Evolutionary conservation across 2,888 invertebrate species (phyloP).

Genomic region (Luffia ferchaultella): DNA sequence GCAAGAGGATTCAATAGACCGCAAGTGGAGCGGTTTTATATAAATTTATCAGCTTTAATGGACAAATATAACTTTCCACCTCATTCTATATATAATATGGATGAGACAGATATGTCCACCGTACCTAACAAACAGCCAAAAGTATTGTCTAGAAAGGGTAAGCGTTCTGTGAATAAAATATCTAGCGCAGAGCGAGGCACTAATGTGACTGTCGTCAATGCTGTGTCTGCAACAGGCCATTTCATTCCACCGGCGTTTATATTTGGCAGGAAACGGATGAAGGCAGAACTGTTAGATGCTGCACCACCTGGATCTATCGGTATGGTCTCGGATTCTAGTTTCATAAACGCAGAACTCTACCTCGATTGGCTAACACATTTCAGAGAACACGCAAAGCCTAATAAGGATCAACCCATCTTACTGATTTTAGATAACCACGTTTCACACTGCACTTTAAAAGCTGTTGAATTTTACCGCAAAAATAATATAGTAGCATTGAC

Average conservation of each 20-base stretch:
- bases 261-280: not conserved
- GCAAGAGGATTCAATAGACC: conserved; percentile 26
- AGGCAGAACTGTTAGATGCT: conserved; percentile 9
- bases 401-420: conserved; percentile 13
- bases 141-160: conserved; percentile 22
- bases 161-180: conserved; percentile 12
- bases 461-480: conserved; percentile 11
- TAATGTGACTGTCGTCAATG: not conserved
- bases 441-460: conserved; percentile 12
- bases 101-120: conserved; percentile 25
- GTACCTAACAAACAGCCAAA: conserved; percentile 20
- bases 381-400: conserved; percentile 10
- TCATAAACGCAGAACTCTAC: conserved; percentile 13
- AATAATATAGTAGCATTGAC: conserved; percentile 11
- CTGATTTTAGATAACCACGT: conserved; percentile 13
- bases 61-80: conserved; percentile 20
- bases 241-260: not conserved
- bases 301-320: conserved; percentile 11
- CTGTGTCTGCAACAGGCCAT: not conserved
- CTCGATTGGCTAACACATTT: conserved; percentile 15
- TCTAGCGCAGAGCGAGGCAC: not conserved
- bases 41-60: conserved; percentile 16
- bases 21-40: conserved; percentile 17
- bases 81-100: conserved; percentile 12
- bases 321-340: conserved; percentile 14